A percentile compares a stretch with the other conserved stretches of the same genome.
phyloP scores from a whole-genome alignment of 2,113 vertebrate genomes.

The Vimba vimba region DNA sequence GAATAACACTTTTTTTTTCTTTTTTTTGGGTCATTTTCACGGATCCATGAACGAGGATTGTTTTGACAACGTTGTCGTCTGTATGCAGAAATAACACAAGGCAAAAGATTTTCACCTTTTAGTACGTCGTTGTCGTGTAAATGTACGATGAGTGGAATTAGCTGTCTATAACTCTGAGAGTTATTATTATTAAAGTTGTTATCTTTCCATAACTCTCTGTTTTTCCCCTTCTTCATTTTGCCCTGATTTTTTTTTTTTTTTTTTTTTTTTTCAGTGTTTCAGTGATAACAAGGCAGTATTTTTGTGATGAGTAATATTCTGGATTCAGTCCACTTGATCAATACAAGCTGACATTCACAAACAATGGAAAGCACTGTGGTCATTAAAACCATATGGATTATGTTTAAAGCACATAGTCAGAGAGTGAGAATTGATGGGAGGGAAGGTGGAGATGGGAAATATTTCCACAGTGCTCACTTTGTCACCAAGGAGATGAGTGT shows the following conservation, averaged over 20 bases:
- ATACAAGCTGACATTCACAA: slow-evolving; percentile 27
- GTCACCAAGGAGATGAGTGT: slow-evolving; percentile 15
- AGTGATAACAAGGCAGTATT: slow-evolving; percentile 16
- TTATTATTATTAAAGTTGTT: neutral
- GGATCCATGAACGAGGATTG: too few relatives aligned
- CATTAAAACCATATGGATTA: slow-evolving; percentile 41
- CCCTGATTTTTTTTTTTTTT: neutral
- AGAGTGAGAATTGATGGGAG: slow-evolving; percentile 29
- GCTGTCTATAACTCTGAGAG: neutral
- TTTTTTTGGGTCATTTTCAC: too few relatives aligned
- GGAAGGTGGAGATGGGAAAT: slow-evolving; percentile 6
- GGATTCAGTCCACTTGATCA: slow-evolving; percentile 28
- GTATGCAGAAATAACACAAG: too few relatives aligned
- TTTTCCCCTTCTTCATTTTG: neutral
- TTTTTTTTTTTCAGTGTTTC: neutral
- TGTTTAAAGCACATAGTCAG: slow-evolving; percentile 26
- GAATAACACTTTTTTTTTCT: too few relatives aligned
- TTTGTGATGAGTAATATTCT: slow-evolving; percentile 22
- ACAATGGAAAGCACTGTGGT: slow-evolving; percentile 36
- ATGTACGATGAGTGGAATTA: too few relatives aligned
- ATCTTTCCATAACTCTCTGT: neutral
- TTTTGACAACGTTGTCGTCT: too few relatives aligned
- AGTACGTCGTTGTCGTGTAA: too few relatives aligned
- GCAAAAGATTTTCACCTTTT: too few relatives aligned
- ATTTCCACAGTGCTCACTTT: slow-evolving; percentile 6